Conservation (phyloP, 2,888 invertebrate species). For the Agrotis clavis region DNA sequence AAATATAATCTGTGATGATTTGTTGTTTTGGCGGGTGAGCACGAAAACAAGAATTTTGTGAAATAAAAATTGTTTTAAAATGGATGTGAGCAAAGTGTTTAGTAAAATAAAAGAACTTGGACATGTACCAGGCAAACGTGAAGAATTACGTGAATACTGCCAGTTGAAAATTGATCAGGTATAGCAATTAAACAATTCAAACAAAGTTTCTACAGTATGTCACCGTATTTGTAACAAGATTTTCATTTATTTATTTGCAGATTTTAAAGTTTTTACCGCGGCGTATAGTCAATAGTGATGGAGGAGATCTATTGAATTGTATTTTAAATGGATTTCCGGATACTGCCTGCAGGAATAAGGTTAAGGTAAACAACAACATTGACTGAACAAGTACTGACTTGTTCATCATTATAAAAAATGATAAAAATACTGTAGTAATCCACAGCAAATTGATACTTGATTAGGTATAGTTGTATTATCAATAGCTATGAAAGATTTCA, state of each 20-base stretch:
- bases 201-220: not conserved
- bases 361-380: slow-evolving; percentile 72
- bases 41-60: slow-evolving; percentile 19
- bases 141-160: slow-evolving; percentile 80
- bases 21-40: slow-evolving; percentile 51
- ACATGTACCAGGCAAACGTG: slow-evolving; percentile 76
- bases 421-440: too few relatives aligned
- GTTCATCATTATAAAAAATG: not conserved
- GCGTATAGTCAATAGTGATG: slow-evolving; percentile 81
- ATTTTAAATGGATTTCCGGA: slow-evolving; percentile 82
- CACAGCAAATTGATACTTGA: not conserved
- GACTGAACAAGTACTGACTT: slow-evolving; percentile 26
- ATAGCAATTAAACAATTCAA: slow-evolving; percentile 1
- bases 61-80: slow-evolving; percentile 38
- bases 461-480: not conserved
- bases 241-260: slow-evolving; percentile 68
- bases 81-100: slow-evolving; percentile 75
- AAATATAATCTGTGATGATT: slow-evolving; percentile 12
- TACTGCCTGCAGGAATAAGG: slow-evolving; percentile 70
- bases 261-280: slow-evolving; percentile 77
- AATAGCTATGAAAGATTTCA: too few relatives aligned
- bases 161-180: slow-evolving; percentile 78
- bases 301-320: slow-evolving; percentile 79
- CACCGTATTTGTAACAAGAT: not conserved
- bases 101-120: slow-evolving; percentile 79